Conservation (phyloP, 1,140 invertebrate species). For the Bombus confusus region DNA sequence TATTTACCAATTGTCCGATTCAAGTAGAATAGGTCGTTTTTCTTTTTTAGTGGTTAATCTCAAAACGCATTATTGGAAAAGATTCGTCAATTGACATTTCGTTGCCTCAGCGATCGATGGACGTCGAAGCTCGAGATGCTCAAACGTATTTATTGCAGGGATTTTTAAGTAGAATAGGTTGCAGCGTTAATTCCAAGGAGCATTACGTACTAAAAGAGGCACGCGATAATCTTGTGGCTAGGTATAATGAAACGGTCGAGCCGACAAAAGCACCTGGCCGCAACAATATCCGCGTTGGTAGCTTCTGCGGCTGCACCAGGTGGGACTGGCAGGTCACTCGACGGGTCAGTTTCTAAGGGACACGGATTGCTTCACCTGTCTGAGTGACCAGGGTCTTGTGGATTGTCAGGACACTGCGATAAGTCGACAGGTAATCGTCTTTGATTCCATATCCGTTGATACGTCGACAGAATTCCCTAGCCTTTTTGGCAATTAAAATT, state of each 20-base stretch:
- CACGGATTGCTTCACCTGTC: conserved; percentile 54
- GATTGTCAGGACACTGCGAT: background rate
- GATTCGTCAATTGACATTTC: background rate
- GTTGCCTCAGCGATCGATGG: background rate
- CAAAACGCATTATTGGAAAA: background rate
- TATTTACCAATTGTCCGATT: no score
- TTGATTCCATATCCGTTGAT: background rate
- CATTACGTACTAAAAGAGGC: conserved; percentile 23
- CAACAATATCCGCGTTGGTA: conserved; percentile 53
- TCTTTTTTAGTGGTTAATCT: no score
- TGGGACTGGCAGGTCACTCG: conserved; percentile 58
- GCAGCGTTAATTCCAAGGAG: conserved; percentile 17
- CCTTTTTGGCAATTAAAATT: no score
- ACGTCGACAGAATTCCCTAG: background rate
- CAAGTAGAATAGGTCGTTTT: accelerated
- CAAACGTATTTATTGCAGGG: background rate
- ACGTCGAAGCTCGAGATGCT: background rate
- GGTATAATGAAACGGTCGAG: conserved; percentile 57
- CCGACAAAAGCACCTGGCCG: conserved; percentile 59
- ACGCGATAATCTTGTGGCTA: conserved; percentile 44
- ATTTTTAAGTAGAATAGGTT: background rate
- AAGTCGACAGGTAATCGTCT: background rate
- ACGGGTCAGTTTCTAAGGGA: conserved; percentile 52
- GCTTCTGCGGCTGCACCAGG: conserved; percentile 59
- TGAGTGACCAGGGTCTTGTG: background rate